Conservation (phyloP, 2,888 invertebrate species). For the Clitarchus hookeri region DNA sequence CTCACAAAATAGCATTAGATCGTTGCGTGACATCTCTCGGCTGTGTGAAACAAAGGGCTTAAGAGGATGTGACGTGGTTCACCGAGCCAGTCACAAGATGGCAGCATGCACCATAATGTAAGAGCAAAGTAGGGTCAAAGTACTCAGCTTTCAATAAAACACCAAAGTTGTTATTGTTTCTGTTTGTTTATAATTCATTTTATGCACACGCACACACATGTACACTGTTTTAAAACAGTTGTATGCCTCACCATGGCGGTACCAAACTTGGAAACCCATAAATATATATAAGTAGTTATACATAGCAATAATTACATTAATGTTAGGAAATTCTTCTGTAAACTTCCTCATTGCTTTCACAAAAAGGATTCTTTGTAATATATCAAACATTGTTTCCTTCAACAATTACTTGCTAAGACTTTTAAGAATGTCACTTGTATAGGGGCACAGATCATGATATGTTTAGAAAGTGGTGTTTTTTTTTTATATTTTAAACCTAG, state of each 20-base stretch:
- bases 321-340: slow-evolving; percentile 40
- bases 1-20: too few species aligned
- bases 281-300: slow-evolving; percentile 40
- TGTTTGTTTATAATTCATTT: slow-evolving; percentile 19
- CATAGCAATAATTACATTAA: slow-evolving; percentile 41
- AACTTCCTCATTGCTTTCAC: slow-evolving; percentile 37
- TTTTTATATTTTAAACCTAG: slow-evolving; percentile 52
- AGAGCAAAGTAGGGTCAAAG: too few species aligned
- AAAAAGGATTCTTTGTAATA: slow-evolving; percentile 52
- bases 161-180: not conserved
- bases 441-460: slow-evolving; percentile 81
- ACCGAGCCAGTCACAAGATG: too few species aligned
- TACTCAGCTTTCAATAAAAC: not conserved
- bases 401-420: slow-evolving; percentile 50
- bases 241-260: slow-evolving; percentile 36
- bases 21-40: too few species aligned
- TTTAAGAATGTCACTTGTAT: slow-evolving; percentile 64
- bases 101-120: too few species aligned
- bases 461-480: slow-evolving; percentile 60
- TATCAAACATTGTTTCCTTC: slow-evolving; percentile 54
- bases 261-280: slow-evolving; percentile 40
- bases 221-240: slow-evolving; percentile 35
- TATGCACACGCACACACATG: slow-evolving; percentile 34
- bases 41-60: too few species aligned
- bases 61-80: too few species aligned